phyloP scores from a whole-genome alignment of 2,888 invertebrate species.

The Heteropelma amictum region DNA sequence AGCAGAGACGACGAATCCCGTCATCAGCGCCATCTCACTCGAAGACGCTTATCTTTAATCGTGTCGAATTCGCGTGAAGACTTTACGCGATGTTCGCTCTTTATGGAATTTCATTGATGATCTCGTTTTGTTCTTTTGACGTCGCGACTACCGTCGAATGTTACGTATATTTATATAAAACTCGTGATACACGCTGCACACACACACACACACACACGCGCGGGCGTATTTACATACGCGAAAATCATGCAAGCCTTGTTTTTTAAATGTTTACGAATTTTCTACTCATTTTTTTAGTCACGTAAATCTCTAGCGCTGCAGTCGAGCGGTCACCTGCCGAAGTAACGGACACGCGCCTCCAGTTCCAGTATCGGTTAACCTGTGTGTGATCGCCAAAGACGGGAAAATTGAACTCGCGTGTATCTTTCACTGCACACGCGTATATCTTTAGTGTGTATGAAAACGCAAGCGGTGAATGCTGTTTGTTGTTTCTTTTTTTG shows the following conservation, averaged over 20 bases:
- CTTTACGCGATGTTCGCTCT: slow-evolving; percentile 1
- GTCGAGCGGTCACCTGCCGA: too few species aligned
- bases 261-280: too few species aligned
- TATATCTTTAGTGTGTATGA: slow-evolving; percentile 12
- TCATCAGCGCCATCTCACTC: slow-evolving; percentile 55
- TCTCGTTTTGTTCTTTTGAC: neutral
- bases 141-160: slow-evolving; percentile 12
- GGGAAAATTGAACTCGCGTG: too few species aligned
- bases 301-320: too few species aligned
- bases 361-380: too few species aligned
- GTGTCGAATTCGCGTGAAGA: neutral
- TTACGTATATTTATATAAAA: neutral
- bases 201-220: neutral
- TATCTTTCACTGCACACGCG: too few species aligned
- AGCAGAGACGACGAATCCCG: slow-evolving; percentile 6
- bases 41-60: slow-evolving; percentile 61
- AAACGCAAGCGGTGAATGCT: slow-evolving; percentile 32
- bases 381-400: too few species aligned
- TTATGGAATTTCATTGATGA: neutral
- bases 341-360: too few species aligned
- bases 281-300: too few species aligned
- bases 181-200: neutral
- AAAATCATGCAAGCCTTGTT: too few species aligned
- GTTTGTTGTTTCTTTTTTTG: neutral
- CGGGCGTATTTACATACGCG: neutral